phyloP scores from a whole-genome alignment of 2,797 vertebrate genomes.

The Alfaro cultratus region DNA sequence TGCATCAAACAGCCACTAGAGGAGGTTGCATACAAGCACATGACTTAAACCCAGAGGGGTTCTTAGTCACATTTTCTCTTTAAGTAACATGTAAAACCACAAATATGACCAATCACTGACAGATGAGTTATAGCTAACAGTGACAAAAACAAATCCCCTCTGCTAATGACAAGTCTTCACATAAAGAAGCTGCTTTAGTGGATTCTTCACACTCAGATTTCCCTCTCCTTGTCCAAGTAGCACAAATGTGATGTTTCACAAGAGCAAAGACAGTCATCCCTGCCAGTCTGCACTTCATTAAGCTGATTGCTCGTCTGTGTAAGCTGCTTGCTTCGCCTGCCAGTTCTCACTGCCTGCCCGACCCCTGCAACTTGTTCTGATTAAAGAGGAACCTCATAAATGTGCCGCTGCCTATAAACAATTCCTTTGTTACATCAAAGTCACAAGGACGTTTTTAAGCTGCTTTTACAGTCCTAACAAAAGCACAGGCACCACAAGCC shows the following conservation, averaged over 20 bases:
- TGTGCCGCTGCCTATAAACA: constrained; percentile 64
- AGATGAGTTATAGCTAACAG: constrained; percentile 22
- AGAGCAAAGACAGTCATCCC: constrained; percentile 26
- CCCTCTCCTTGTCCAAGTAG: constrained; percentile 10
- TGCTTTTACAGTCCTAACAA: constrained; percentile 54
- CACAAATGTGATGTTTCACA: constrained; percentile 38
- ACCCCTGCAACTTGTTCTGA: constrained; percentile 65
- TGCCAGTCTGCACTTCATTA: constrained; percentile 77
- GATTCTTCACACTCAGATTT: constrained; percentile 22
- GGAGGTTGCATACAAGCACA: constrained; percentile 53
- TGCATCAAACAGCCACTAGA: constrained; percentile 61
- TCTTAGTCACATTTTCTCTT: constrained; percentile 36
- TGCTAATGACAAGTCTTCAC: constrained; percentile 21
- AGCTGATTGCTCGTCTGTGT: constrained; percentile 61
- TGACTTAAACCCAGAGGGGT: neutral
- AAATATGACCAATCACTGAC: constrained; percentile 36
- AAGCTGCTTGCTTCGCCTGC: constrained; percentile 32
- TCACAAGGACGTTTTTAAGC: constrained; percentile 74
- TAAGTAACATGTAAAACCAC: constrained; percentile 33
- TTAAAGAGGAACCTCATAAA: constrained; percentile 79
- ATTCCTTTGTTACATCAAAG: constrained; percentile 81
- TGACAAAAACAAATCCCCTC: constrained; percentile 28
- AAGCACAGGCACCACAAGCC: constrained; percentile 36
- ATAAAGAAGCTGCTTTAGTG: constrained; percentile 8
- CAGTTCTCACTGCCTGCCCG: constrained; percentile 39